Conservation (phyloP, 2,888 invertebrate genomes). For the Dryocosmus kuriphilus region DNA sequence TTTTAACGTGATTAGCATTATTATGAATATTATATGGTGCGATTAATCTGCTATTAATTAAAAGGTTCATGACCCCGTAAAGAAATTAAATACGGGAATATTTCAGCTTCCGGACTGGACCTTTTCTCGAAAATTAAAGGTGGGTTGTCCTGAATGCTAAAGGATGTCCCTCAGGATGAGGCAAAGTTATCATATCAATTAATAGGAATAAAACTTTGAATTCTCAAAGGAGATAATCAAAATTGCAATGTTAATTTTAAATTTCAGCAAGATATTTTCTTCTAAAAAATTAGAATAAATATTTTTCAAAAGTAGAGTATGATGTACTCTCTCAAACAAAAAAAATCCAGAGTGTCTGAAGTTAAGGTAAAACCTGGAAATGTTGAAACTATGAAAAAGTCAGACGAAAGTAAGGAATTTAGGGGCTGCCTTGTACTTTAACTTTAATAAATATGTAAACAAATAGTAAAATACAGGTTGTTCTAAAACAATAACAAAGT, state of each 20-base stretch:
- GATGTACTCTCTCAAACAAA: too few species aligned
- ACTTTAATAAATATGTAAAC: too few species aligned
- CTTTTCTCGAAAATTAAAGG: conserved; percentile 2
- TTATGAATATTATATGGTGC: background rate
- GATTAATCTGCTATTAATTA: conserved; percentile 1
- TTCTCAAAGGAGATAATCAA: conserved; percentile 49
- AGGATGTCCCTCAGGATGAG: conserved; percentile 8
- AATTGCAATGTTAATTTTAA: conserved; percentile 64
- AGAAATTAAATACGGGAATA: conserved; percentile 38
- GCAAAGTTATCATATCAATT: conserved; percentile 64
- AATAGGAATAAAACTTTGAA: conserved; percentile 66
- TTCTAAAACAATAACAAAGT: too few species aligned
- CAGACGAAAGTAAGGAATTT: too few species aligned
- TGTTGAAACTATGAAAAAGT: too few species aligned
- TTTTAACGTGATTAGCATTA: background rate
- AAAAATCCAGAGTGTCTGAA: too few species aligned
- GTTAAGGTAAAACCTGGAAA: too few species aligned
- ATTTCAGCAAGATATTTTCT: conserved; percentile 3
- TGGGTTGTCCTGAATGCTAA: background rate
- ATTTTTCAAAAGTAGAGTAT: too few species aligned
- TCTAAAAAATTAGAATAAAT: too few species aligned
- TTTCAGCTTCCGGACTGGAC: conserved; percentile 11
- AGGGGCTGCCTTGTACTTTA: too few species aligned
- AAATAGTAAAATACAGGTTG: too few species aligned
- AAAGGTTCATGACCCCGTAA: conserved; percentile 1